Conservation (phyloP, 1,140 invertebrate species). For the Limonius californicus region DNA sequence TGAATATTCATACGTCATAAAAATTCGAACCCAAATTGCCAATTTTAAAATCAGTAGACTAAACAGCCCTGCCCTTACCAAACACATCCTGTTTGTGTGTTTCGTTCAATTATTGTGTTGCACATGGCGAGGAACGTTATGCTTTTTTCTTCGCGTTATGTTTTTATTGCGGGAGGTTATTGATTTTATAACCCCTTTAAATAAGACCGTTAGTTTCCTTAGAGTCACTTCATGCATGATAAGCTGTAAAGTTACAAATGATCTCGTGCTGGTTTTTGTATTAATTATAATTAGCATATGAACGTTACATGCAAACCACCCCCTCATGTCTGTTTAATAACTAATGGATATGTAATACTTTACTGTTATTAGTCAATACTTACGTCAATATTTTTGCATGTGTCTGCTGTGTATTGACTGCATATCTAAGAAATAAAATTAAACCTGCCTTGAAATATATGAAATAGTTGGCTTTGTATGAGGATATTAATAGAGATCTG, state of each 20-base stretch:
- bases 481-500: conserved; percentile 1
- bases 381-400: too few relatives aligned
- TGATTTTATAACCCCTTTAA: conserved; percentile 1
- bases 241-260: not conserved
- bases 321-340: too few relatives aligned
- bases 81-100: not conserved
- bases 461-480: not conserved
- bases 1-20: too few relatives aligned
- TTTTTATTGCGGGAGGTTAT: not conserved
- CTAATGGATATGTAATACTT: too few relatives aligned
- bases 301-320: not conserved
- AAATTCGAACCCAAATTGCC: not conserved
- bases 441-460: not conserved
- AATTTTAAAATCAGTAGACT: not conserved
- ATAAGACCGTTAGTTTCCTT: not conserved
- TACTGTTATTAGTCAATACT: too few relatives aligned
- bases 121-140: not conserved
- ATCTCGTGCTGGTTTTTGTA: not conserved
- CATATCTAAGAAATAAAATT: not conserved
- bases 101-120: not conserved
- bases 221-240: not conserved
- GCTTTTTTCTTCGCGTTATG: not conserved
- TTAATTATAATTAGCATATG: not conserved
- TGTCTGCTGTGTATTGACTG: too few relatives aligned
- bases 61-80: not conserved